Base-by-base conservation (phyloP, 2,797 vertebrate genomes). In the Mycteria americana region DNA sequence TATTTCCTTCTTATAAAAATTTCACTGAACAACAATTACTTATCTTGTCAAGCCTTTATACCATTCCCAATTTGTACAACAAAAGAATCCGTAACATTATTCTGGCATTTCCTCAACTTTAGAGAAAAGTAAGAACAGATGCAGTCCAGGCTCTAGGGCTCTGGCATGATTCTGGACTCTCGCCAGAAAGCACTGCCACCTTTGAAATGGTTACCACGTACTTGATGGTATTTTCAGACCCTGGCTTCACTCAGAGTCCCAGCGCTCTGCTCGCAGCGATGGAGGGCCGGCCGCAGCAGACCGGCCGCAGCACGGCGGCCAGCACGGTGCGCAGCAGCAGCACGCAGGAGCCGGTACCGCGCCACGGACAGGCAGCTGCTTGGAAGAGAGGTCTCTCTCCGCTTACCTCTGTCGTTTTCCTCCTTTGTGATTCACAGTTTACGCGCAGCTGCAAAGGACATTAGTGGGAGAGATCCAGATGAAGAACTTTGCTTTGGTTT, bases 271-370 rank as follows among this genome's bases (percentile, higher is more conserved):
- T 59, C 3, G 0, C 8, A 12, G 9, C 0, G 0, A 41, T 8
- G 3, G 3, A 56, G 48, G 21, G 37, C 3, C 63, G 72, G 65
- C 43, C 8, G 1, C 33, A 23, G 43, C 19, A 14, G 27, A 3
- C 0, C 3, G 30, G 21, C 23, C 21, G 5, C 25, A 15, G 75
- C 11, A 4, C 10, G 2, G 33, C 7, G 10, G 56, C 25, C 56
- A 35, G 63, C 13, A 6, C 6, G 4, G 31, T 1, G 19, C 31
- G 27, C 50, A 31, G 19, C 75, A 9, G 25, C 23, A 2, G 15
- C 7, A 4, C 1, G 0, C 23, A 37, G 57, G 45, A 12, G 3
- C 14, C 0, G 0, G 13, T 4, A 5, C 31, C 0, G 0, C 4
- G 2, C 15, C 7, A 0, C n/a, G 3, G 0, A 13, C 41, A 18